Conservation (phyloP, 1,140 invertebrate genomes). For the Gonioctena quinquepunctata region DNA sequence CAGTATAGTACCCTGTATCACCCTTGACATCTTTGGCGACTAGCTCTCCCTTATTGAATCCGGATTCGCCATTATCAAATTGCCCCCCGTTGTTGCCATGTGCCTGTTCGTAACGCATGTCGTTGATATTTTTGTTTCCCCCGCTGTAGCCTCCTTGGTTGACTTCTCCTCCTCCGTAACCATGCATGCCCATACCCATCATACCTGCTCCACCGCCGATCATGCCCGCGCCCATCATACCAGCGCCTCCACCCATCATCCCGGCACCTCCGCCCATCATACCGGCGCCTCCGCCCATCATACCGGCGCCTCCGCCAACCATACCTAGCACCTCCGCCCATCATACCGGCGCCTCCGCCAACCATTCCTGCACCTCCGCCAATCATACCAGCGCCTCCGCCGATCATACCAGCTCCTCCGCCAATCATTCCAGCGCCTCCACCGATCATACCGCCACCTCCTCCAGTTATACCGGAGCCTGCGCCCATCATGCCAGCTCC, state of each 20-base stretch:
- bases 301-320: background rate
- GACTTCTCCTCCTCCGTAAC: constrained; percentile 55
- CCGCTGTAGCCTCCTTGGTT: constrained; percentile 61
- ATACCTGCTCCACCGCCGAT: constrained; percentile 27
- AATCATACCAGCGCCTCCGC: background rate
- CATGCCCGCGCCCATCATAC: constrained; percentile 9
- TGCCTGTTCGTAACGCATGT: constrained; percentile 58
- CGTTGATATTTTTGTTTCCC: constrained; percentile 60
- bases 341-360: constrained; percentile 7
- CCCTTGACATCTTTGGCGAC: constrained; percentile 59
- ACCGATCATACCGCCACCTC: background rate
- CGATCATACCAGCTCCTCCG: constrained; percentile 28
- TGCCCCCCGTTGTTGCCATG: constrained; percentile 60
- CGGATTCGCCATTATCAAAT: constrained; percentile 59
- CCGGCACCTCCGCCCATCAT: constrained; percentile 3
- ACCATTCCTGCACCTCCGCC: background rate
- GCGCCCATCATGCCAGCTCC: background rate
- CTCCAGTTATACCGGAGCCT: constrained; percentile 15
- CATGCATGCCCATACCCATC: constrained; percentile 14
- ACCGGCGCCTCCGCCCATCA: background rate
- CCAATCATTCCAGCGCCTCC: constrained; percentile 3
- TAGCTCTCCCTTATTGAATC: constrained; percentile 58
- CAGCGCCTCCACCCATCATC: constrained; percentile 2
- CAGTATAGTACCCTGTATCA: constrained; percentile 61
- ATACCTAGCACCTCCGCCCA: constrained; percentile 10